A percentile compares a stretch with the other conserved stretches of the same genome.
Evolutionary conservation across 2,113 vertebrate genomes (phyloP).

Genomic region (Cyprinodon brontotheroides): DNA sequence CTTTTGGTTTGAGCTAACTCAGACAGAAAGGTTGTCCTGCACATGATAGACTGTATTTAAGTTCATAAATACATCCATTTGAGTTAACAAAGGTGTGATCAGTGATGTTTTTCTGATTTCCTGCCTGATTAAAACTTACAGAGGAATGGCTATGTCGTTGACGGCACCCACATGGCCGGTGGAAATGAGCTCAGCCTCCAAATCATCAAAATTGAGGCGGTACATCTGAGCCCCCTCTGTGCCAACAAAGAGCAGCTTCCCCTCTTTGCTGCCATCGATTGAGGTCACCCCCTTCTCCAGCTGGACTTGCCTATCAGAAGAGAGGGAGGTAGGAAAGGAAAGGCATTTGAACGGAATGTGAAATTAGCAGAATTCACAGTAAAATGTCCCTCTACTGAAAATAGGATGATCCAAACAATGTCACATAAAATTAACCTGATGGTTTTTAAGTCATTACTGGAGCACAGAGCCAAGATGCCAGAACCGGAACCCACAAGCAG

Average conservation of each 20-base stretch:
- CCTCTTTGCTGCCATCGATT: slow-evolving; percentile 81
- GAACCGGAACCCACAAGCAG: slow-evolving; percentile 87
- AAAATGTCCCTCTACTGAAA: too few relatives aligned
- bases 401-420: background rate
- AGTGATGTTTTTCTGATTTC: slow-evolving; percentile 4
- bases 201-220: slow-evolving; percentile 75
- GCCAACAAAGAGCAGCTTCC: slow-evolving; percentile 85
- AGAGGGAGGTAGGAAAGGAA: background rate
- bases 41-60: background rate
- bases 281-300: slow-evolving; percentile 86
- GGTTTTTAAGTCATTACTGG: slow-evolving; percentile 81
- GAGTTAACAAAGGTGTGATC: background rate
- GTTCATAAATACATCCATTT: background rate
- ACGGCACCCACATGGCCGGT: slow-evolving; percentile 83
- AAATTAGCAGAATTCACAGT: background rate
- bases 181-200: slow-evolving; percentile 83
- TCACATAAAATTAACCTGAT: slow-evolving; percentile 80
- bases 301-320: slow-evolving; percentile 77
- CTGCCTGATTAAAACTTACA: slow-evolving; percentile 76
- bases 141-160: slow-evolving; percentile 81
- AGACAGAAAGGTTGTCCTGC: background rate
- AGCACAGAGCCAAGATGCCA: slow-evolving; percentile 83
- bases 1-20: background rate
- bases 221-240: slow-evolving; percentile 86
- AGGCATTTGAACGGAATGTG: too few relatives aligned